Evolutionary conservation across 2,113 vertebrate species (phyloP), one percentile per base, ranked within the genome.

Genomic region (Vimba vimba): DNA sequence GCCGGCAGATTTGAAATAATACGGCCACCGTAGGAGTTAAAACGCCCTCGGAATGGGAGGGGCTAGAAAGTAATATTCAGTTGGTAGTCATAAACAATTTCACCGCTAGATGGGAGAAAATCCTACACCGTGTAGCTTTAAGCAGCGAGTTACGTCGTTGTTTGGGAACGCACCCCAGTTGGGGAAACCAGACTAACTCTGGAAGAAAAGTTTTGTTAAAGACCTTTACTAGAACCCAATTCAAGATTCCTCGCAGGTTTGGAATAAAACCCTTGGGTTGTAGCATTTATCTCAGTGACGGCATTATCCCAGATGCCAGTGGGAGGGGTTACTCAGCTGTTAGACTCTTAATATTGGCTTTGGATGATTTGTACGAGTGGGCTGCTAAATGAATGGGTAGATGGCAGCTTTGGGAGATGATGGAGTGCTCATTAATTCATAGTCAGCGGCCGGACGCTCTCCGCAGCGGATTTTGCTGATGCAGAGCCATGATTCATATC

Each of bases 351-450:
- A 71, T 83, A 62, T 84, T 33, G 59, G 82, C 36, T 83, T 84
- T 8, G 52, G 55, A 43, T 84, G 57, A 84, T 87, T 62, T 71
- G 36, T 36, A 39, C 11, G 50, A 9, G 78, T 45, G 59, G 78
- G 59, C 39, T 19, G 36, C 36, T 87, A 60, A 87, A 59, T 71
- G 84, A 79, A 85, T 21, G 71, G 50, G 39, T 84, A 75, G 57
- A 45, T 55, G 69, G 69, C 86, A 43, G 82, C 68, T 79, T 79
- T 52, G 55, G 60, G 66, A 43, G 76, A 66, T 57, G 82, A 79
- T 19, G 12, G 75, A 23, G 68, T 39, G 68, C 76, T 84, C 25
- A 74, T 80, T 84, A 79, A 79, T 73, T 47, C 39, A 82, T 68
- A 82, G 79, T 68, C 79, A 15, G 43, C 5, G 19, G 2, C 39